These are phyloP conservation scores for Ciconia boyciana DNA, from an alignment of 2,113 vertebrate genomes.

Conservation along the genomic window DNA sequence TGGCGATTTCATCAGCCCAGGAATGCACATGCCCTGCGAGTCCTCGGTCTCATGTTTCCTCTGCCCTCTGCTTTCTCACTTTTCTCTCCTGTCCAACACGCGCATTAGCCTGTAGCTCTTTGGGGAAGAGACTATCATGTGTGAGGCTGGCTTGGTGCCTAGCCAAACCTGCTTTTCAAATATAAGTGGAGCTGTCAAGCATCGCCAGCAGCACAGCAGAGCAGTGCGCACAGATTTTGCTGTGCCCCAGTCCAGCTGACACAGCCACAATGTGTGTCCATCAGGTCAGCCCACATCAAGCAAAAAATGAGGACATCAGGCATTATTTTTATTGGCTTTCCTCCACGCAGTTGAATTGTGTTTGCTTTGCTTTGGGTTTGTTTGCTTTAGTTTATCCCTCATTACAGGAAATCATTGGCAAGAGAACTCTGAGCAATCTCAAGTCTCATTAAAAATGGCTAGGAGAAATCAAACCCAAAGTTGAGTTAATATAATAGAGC, in stretches of 20 bases:
- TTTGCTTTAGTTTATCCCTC: constrained; percentile 46
- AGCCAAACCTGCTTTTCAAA: neutral
- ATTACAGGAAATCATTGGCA: constrained; percentile 10
- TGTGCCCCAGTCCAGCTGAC: rapidly evolving
- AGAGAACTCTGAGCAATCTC: neutral
- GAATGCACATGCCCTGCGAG: neutral
- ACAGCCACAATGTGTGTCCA: neutral
- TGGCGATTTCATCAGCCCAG: neutral
- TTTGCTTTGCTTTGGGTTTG: neutral
- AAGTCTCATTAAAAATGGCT: neutral
- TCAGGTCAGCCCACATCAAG: neutral
- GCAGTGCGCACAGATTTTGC: neutral
- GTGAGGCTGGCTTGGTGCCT: neutral
- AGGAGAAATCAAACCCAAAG: neutral
- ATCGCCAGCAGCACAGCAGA: neutral
- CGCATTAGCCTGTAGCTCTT: neutral
- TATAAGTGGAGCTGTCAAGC: neutral
- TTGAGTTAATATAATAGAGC: neutral
- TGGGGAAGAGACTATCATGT: neutral
- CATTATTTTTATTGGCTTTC: constrained; percentile 15
- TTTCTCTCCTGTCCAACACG: neutral
- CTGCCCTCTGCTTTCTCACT: neutral
- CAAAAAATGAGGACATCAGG: neutral
- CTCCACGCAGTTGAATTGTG: neutral
- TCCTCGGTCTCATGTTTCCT: neutral